Percentiles rank a stretch among this genome's conserved stretches.
Conservation (phyloP, 2,113 vertebrate species). For the Manacus vitellinus region DNA sequence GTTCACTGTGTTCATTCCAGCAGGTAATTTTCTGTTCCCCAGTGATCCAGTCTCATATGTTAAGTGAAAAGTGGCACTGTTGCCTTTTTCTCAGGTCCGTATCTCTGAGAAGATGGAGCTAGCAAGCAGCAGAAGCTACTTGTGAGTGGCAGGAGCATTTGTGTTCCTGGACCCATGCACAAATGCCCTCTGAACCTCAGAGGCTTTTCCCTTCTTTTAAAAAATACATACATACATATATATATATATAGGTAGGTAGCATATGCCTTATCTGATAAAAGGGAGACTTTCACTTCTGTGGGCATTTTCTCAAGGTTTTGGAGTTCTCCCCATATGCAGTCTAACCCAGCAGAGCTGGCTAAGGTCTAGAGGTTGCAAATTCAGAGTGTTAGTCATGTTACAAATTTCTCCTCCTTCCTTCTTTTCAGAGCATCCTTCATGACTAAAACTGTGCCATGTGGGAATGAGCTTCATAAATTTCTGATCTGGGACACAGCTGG, state of each 20-base stretch:
- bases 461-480: constrained; percentile 97
- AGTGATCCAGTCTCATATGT: background rate
- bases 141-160: background rate
- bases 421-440: constrained; percentile 93
- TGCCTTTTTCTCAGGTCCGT: background rate
- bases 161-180: background rate
- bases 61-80: background rate
- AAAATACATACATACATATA: background rate
- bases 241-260: background rate
- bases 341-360: background rate
- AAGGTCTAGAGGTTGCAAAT: background rate
- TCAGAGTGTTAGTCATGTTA: background rate
- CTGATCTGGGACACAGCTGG: constrained; percentile 99
- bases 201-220: background rate
- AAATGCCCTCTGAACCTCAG: background rate
- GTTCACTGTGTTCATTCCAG: background rate
- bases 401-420: background rate
- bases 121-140: background rate
- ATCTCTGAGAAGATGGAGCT: background rate
- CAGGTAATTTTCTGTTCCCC: background rate
- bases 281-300: background rate
- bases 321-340: background rate
- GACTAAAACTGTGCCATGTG: constrained; percentile 95
- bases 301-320: background rate
- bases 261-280: background rate